Percentiles rank a stretch among this genome's conserved stretches.
Evolutionary conservation across 1,140 invertebrate species (phyloP).

Genomic region (Drosophila rufa): DNA sequence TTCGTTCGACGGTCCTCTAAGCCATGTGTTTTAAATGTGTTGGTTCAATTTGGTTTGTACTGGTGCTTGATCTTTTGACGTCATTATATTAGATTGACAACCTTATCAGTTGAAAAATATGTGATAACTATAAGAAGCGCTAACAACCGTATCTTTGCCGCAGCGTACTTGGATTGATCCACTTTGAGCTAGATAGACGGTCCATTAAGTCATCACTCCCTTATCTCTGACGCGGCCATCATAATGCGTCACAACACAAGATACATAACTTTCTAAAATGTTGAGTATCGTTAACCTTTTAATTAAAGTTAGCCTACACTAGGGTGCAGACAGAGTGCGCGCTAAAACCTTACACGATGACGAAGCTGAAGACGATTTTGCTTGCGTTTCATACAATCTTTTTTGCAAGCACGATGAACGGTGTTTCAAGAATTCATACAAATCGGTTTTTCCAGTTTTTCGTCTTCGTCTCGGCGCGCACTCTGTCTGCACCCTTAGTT

Average conservation of each 20-base stretch:
- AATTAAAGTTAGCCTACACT: no score
- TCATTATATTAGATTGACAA: slow-evolving; percentile 12
- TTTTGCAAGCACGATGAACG: no score
- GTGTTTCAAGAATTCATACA: no score
- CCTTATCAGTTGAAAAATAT: slow-evolving; percentile 9
- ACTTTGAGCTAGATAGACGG: slow-evolving; percentile 4
- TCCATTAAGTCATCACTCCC: slow-evolving; percentile 7
- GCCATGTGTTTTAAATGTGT: neutral
- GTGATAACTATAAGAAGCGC: slow-evolving; percentile 3
- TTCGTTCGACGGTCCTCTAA: neutral
- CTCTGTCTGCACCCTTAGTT: no score
- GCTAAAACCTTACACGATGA: no score
- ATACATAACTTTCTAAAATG: neutral
- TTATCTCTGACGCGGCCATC: neutral
- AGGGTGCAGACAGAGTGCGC: no score
- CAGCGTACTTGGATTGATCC: slow-evolving; percentile 3
- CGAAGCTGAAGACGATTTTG: no score
- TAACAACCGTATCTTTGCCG: neutral
- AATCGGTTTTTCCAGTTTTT: no score
- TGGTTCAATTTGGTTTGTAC: slow-evolving; percentile 5
- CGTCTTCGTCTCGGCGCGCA: no score
- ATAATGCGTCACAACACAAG: slow-evolving; percentile 6
- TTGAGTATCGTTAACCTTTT: no score
- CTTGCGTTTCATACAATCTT: no score
- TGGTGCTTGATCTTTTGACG: slow-evolving; percentile 7